Base-by-base conservation (phyloP, 2,797 vertebrate genomes). In the Emys orbicularis region DNA sequence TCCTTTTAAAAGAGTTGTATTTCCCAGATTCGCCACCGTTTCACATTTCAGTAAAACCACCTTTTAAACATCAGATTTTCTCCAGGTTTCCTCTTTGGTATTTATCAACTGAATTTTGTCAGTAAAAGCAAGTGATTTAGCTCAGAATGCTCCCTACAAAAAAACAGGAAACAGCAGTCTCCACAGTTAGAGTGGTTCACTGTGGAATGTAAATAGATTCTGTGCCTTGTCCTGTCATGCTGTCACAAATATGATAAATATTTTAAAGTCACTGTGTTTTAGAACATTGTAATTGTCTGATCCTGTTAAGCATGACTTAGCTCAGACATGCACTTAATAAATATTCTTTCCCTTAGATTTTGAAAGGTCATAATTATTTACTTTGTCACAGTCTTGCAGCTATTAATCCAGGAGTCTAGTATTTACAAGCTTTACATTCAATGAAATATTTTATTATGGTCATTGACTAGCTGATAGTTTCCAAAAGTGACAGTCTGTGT, bases 21-120 rank as follows among this genome's bases (percentile, higher is more conserved):
- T 86, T 72, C 53, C 37, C 34, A 83, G 25, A 57, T 44, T n/a
- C 5, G 68, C 19, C 31, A 19, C 37, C 31, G 7, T 92, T 91
- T 23, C 79, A 65, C 8, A 84, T 93, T 53, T 92, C 83, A 90
- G 50, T 25, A 65, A 90, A 95, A 41, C 54, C 76, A 12, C 77
- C 84, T 88, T 94, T 92, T 34, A 83, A 83, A 68, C 47, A 72
- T 86, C 21, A 76, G 6, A 57, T 93, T 95, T 92, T 96, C 74
- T 81, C 23, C 76, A 86, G 29, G 12, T 90, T 93, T 79, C 52
- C n/a, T 86, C 57, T 68, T 81, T 37, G 25, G 6, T n/a, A 87
- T 93, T 88, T 92, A 77, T 86, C 89, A 94, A 79, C 12, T 77
- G 57, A 84, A 88, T 56, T 57, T 52, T 81, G 21, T 41, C 72